Percentiles rank a stretch among this genome's conserved stretches.
phyloP scores from a whole-genome alignment of 2,888 invertebrate species.

The Sesamia inferens region DNA sequence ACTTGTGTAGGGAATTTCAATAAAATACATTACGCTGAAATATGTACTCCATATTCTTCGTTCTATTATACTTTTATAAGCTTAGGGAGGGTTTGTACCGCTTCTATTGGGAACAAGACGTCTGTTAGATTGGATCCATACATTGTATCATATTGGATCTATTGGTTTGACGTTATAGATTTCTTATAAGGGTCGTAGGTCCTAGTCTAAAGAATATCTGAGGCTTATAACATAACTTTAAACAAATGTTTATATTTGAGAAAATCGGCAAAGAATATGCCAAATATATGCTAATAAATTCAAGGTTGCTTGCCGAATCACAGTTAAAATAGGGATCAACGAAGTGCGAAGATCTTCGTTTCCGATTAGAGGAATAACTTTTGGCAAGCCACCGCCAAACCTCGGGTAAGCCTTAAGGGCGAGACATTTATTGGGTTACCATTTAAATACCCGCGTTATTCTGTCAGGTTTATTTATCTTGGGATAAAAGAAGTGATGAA shows the following conservation, averaged over 20 bases:
- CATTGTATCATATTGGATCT: conserved; percentile 11
- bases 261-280: conserved; percentile 61
- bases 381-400: conserved; percentile 24
- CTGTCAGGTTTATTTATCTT: conserved; percentile 20
- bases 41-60: conserved; percentile 23
- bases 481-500: conserved; percentile 13
- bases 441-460: conserved; percentile 35
- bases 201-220: neutral
- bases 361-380: conserved; percentile 51
- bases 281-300: conserved; percentile 68
- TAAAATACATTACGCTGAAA: conserved; percentile 42
- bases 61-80: conserved; percentile 33
- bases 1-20: conserved; percentile 27
- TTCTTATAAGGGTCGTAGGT: neutral
- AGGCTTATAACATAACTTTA: neutral
- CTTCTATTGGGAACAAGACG: conserved; percentile 25
- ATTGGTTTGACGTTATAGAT: conserved; percentile 8
- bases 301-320: conserved; percentile 63
- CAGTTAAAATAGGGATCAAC: conserved; percentile 51
- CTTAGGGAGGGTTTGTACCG: conserved; percentile 12
- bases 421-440: conserved; percentile 42
- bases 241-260: neutral
- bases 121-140: conserved; percentile 11
- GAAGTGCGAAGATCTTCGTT: conserved; percentile 37
- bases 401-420: conserved; percentile 15